Base-by-base conservation (phyloP, 2,888 invertebrate species). In the Pachydiplax longipennis region DNA sequence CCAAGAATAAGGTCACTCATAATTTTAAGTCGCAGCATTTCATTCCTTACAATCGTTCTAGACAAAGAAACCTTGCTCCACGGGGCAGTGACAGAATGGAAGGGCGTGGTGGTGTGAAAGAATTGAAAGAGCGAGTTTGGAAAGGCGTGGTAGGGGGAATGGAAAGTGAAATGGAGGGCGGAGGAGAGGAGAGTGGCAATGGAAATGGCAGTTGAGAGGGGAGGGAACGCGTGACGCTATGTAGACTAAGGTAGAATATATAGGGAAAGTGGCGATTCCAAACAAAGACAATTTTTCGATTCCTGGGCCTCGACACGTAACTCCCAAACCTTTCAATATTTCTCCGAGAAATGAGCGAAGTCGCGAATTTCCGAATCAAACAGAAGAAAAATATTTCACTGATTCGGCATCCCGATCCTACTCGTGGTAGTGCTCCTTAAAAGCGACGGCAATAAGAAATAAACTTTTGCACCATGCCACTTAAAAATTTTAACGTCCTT, bases 81-180 rank as follows among this genome's bases (percentile, higher is more conserved):
- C 31, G 83, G 83, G 58, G 58, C 58, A 58, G 83, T 53, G 83
- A 83, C 53, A 58, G 83, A 53, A 83, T 83, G 83, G 83, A 58
- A 83, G 83, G 83, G 83, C 83, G 83, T 83, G 83, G 83, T 83
- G 83, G 83, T 83, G 58, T 31, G 35, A 15, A 58, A 58, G 53
- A 58, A 58, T 58, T 83, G 83, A 58, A 83, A 83, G 83, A 58
- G 83, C 53, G 83, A 83, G 83, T 58, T 53, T 48, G 44, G 44
- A 25, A 44, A 48, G 44, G 31, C 31, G 83, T 53, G 58, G 53
- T 25, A 44, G 31, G 25, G 82, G 44, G 48, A 31, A 8, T 48
- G 83, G 73, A 25, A 73, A 31, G 73, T 13, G 73, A 73, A 25
- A 73, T 25, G 31, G 25, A 65, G 65, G n/a, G 65, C n/a, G 83